Evolutionary conservation across 2,113 vertebrate species (phyloP).

Genomic region (Apistogramma diplotaenia): DNA sequence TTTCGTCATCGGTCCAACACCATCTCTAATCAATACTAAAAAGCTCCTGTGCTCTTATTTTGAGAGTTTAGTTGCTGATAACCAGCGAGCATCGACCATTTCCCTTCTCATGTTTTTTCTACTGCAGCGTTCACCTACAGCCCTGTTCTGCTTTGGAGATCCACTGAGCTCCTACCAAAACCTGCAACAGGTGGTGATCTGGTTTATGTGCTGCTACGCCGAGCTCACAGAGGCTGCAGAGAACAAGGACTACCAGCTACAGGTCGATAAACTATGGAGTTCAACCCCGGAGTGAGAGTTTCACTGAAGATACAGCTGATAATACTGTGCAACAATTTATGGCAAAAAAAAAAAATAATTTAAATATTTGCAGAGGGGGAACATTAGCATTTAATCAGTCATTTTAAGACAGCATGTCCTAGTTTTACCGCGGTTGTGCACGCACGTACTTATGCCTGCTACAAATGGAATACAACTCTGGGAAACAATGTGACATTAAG

Average conservation of each 20-base stretch:
- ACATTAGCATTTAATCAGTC: too few relatives aligned
- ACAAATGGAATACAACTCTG: background rate
- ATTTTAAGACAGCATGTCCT: background rate
- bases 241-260: background rate
- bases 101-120: background rate
- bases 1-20: fast-evolving
- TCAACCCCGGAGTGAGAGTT: background rate
- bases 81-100: background rate
- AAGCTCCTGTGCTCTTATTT: background rate
- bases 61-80: background rate
- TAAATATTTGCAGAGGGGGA: too few relatives aligned
- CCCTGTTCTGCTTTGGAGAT: background rate
- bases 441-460: background rate
- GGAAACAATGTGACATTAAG: background rate
- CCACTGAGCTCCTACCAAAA: background rate
- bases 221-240: background rate
- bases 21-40: background rate
- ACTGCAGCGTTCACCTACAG: background rate
- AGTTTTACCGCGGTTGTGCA: background rate
- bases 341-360: too few relatives aligned
- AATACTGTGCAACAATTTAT: background rate
- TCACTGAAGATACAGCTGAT: background rate
- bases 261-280: background rate
- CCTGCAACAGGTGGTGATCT: background rate
- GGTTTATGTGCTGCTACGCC: background rate